These are phyloP conservation scores for Philonicus albiceps DNA, from an alignment of 2,888 invertebrate species.

Conservation along the genomic window DNA sequence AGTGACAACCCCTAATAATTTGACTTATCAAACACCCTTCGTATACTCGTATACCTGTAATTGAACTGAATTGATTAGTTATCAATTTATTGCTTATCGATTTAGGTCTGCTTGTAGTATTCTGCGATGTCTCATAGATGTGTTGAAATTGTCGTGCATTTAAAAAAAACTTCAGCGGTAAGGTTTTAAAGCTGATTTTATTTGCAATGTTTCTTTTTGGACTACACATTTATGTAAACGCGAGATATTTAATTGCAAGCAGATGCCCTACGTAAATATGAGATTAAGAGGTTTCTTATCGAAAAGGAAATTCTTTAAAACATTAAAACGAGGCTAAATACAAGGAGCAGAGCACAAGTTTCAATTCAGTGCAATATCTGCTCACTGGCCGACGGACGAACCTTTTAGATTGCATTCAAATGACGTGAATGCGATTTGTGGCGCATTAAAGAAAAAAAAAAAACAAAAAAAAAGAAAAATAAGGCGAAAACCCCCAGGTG, in stretches of 20 bases:
- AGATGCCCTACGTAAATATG: neutral
- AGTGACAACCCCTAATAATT: no score
- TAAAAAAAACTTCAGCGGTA: no score
- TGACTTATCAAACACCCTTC: no score
- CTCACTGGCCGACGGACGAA: neutral
- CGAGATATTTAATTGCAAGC: neutral
- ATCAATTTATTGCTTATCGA: no score
- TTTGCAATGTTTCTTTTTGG: neutral
- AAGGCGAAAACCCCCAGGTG: neutral
- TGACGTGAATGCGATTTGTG: neutral
- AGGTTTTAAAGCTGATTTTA: neutral
- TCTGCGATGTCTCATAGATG: no score
- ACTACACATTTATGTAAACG: neutral
- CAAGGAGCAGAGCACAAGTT: neutral
- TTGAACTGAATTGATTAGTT: no score
- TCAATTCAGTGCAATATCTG: neutral
- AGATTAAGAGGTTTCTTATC: no score
- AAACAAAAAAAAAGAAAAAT: neutral
- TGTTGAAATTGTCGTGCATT: no score
- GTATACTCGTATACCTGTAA: no score
- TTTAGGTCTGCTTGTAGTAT: no score
- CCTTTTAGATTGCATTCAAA: neutral
- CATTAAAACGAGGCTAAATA: neutral
- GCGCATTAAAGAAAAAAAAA: neutral
- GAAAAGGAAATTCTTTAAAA: neutral